Evolutionary conservation across 2,888 invertebrate genomes (phyloP), one percentile per base, ranked within the genome.

Genomic region (Agrotis ipsilon): DNA sequence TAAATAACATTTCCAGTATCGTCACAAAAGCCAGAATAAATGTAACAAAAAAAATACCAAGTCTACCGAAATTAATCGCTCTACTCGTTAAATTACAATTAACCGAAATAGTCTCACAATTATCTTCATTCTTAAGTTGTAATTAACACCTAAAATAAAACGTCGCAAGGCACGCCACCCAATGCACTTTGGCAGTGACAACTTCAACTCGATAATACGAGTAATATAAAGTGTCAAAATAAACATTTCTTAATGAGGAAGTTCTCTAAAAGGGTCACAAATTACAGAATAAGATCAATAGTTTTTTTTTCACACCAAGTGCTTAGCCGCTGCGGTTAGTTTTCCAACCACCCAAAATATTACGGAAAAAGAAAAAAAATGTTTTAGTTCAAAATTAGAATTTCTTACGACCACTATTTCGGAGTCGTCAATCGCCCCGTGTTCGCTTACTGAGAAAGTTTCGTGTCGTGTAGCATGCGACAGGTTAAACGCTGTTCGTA

Each of bases 351-450:
- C 85, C 82, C 83, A 87, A 90, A 81, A 87, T 85, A 86, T 85
- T 82, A 85, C 59, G 72, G 79, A 85, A 75, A 85, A 68, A 81
- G 78, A 86, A 87, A 86, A 88, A 80, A 82, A 84, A 74, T 76
- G 65, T 75, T 82, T 81, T 82, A 24, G 83, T 86, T 90, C 93
- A 76, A 92, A 94, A 92, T 94, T 94, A 93, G 94, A 93, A 89
- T 88, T 89, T 87, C 86, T 88, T 86, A 88, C 89, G 87, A 88
- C 87, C 83, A 91, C 92, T 95, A 95, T 96, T 96, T 94, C 77
- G 60, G 92, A 92, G 82, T 80, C 90, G 92, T 94, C 94, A 94
- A 91, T 93, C 92, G 90, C 57, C 71, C 86, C 82, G 81, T 85
- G 88, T 88, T 91, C 88, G 89, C 86, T 91, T 88, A 86, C 86